Evolutionary conservation across 2,888 invertebrate species (phyloP).

Genomic region (Synergus japonicus): DNA sequence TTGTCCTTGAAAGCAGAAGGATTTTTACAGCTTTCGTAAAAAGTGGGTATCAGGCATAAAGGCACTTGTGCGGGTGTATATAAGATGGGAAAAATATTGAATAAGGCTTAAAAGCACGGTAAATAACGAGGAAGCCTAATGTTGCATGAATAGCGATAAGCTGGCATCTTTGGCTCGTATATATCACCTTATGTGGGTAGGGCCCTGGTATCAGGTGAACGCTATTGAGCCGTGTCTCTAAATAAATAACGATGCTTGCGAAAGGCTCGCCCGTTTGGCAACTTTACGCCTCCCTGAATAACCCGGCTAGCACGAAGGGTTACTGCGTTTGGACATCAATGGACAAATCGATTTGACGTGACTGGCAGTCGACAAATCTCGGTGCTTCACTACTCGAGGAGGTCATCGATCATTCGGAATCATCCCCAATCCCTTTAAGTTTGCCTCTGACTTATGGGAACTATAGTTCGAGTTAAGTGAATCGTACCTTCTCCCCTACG

Average conservation of each 20-base stretch:
- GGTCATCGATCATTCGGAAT: slow-evolving; percentile 47
- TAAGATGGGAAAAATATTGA: slow-evolving; percentile 53
- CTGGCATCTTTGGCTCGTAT: slow-evolving; percentile 58
- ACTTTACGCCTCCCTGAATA: slow-evolving; percentile 55
- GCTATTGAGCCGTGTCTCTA: slow-evolving; percentile 62
- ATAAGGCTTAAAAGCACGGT: slow-evolving; percentile 66
- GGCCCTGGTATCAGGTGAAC: slow-evolving; percentile 60
- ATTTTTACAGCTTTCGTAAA: background rate
- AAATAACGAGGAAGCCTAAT: slow-evolving; percentile 75
- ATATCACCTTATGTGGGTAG: slow-evolving; percentile 31
- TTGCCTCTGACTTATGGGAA: slow-evolving; percentile 14
- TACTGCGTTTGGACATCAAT: slow-evolving; percentile 55
- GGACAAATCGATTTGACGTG: slow-evolving; percentile 72
- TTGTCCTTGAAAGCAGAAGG: too few species aligned
- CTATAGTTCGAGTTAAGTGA: slow-evolving; percentile 4
- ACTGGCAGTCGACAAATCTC: slow-evolving; percentile 70
- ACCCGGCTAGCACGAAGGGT: slow-evolving; percentile 26
- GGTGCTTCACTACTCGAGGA: slow-evolving; percentile 53
- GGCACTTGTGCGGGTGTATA: slow-evolving; percentile 40
- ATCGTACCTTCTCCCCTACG: background rate
- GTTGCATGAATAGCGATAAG: slow-evolving; percentile 77
- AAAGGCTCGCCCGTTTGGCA: slow-evolving; percentile 53
- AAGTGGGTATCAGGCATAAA: background rate
- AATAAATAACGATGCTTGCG: slow-evolving; percentile 66
- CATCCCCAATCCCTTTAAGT: slow-evolving; percentile 25